Percentiles rank a stretch among this genome's conserved stretches.
phyloP scores from a whole-genome alignment of 2,888 invertebrate species.

The Drosophila putrida region DNA sequence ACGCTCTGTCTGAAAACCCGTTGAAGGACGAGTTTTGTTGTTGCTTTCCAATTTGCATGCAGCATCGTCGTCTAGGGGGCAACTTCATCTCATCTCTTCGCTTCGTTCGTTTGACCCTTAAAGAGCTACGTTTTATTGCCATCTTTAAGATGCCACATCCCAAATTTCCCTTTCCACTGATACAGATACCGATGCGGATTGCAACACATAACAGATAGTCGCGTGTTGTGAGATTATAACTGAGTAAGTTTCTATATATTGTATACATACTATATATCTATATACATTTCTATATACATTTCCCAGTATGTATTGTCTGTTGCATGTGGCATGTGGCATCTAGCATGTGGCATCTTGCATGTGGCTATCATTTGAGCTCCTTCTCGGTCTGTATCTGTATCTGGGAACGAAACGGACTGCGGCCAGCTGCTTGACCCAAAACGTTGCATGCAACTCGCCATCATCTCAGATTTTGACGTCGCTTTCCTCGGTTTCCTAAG shows the following conservation, averaged over 20 bases:
- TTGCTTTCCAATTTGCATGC: conserved; percentile 42
- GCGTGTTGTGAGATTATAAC: conserved; percentile 63
- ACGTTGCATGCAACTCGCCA: conserved; percentile 56
- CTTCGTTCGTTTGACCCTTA: conserved; percentile 27
- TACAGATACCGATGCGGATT: neutral
- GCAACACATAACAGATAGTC: conserved; percentile 55
- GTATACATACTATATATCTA: neutral
- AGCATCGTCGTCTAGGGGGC: conserved; percentile 13
- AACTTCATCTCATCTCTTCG: neutral
- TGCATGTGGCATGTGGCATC: conserved; percentile 11
- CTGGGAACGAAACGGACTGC: conserved; percentile 31
- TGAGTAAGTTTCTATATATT: conserved; percentile 23
- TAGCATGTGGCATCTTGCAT: conserved; percentile 7
- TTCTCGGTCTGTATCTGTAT: conserved; percentile 13
- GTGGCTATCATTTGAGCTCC: conserved; percentile 5
- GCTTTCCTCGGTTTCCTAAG: conserved; percentile 11
- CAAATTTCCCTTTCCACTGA: neutral
- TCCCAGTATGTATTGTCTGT: conserved; percentile 27
- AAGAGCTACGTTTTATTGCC: conserved; percentile 10
- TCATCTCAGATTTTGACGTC: conserved; percentile 16
- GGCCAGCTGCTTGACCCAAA: conserved; percentile 50
- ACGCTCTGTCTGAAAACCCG: neutral
- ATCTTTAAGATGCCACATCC: conserved; percentile 43
- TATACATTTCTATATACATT: conserved; percentile 1
- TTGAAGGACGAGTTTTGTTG: conserved; percentile 24